phyloP scores from a whole-genome alignment of 2,888 invertebrate genomes.

The Rotaria sp. region DNA sequence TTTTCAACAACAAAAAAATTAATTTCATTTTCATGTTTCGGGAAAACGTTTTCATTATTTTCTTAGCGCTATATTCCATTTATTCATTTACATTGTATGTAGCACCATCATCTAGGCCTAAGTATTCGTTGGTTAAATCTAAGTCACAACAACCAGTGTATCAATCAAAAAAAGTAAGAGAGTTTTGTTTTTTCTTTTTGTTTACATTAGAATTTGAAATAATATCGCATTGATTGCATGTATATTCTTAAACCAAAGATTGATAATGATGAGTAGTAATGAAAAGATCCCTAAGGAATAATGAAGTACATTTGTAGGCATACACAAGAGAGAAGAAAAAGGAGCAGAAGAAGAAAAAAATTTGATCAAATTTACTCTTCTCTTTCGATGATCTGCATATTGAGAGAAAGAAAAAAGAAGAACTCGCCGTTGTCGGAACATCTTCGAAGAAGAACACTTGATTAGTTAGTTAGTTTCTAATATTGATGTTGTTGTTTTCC shows the following conservation, averaged over 20 bases:
- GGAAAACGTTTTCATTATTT: not conserved
- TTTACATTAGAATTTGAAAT: not conserved
- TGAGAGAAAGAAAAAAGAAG: not conserved
- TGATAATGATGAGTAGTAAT: not conserved
- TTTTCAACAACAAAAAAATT: too few species aligned
- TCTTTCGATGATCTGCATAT: slow-evolving; percentile 19
- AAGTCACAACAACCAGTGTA: not conserved
- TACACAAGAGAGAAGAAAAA: not conserved
- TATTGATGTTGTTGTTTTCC: slow-evolving; percentile 11
- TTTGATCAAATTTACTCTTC: not conserved
- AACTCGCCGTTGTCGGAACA: not conserved
- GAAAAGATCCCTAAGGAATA: not conserved
- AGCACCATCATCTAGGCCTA: not conserved
- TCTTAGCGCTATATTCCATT: not conserved
- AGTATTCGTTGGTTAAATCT: not conserved
- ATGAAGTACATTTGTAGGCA: not conserved
- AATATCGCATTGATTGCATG: not conserved
- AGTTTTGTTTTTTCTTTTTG: not conserved
- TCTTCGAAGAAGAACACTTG: slow-evolving; percentile 2
- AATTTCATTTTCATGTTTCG: not conserved
- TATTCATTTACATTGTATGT: not conserved
- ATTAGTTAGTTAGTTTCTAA: not conserved
- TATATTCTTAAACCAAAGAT: not conserved
- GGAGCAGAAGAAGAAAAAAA: not conserved
- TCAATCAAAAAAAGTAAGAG: not conserved